These are phyloP conservation scores for Aleiodes testaceus DNA, from an alignment of 2,888 invertebrate species.

Conservation along the genomic window DNA sequence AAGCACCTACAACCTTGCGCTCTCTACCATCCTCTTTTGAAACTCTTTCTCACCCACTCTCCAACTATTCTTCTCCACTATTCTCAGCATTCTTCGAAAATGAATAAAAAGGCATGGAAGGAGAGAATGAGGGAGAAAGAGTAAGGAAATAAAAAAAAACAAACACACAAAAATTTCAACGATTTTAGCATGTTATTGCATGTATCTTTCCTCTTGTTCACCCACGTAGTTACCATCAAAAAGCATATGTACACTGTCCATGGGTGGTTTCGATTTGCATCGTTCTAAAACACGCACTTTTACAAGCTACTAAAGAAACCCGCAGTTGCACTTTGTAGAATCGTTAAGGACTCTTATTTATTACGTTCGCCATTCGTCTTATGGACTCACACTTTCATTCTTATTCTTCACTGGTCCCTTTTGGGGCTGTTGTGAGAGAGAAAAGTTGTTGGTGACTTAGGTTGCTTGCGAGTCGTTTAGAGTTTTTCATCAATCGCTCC, in stretches of 20 bases:
- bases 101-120: not conserved
- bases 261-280: constrained; percentile 8
- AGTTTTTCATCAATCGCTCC: too few species aligned
- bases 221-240: constrained; percentile 21
- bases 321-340: constrained; percentile 48
- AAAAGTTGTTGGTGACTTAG: too few species aligned
- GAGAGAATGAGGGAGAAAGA: not conserved
- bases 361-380: constrained; percentile 19
- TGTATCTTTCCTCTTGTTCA: constrained; percentile 2
- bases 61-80: constrained; percentile 34
- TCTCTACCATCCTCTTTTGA: constrained; percentile 39
- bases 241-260: constrained; percentile 10
- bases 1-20: constrained; percentile 58
- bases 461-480: too few species aligned
- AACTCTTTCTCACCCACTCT: constrained; percentile 36
- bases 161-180: constrained; percentile 9
- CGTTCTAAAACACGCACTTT: constrained; percentile 36
- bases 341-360: constrained; percentile 49
- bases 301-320: constrained; percentile 40
- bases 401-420: constrained; percentile 20
- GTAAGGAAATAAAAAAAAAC: not conserved
- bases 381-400: not conserved
- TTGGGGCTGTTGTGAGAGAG: not conserved
- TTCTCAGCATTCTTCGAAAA: constrained; percentile 30
- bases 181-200: constrained; percentile 29